These are phyloP conservation scores for Spodoptera frugiperda DNA, from an alignment of 1,140 invertebrate species.

Conservation along the genomic window DNA sequence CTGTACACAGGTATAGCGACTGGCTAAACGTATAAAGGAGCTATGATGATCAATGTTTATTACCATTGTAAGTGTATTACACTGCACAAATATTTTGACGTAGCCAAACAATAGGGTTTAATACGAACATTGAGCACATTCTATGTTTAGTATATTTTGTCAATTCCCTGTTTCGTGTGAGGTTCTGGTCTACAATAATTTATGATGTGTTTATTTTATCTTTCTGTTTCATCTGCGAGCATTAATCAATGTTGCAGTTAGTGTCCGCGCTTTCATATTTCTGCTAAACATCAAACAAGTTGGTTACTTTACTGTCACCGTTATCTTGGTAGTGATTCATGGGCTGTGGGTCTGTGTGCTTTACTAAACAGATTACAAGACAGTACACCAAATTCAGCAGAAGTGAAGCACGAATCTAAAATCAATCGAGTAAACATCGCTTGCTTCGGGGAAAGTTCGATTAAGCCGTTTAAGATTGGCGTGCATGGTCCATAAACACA, in stretches of 20 bases:
- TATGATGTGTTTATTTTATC: constrained; percentile 35
- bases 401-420: constrained; percentile 4
- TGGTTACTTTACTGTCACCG: constrained; percentile 13
- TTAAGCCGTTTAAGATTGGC: constrained; percentile 48
- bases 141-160: neutral
- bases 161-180: neutral
- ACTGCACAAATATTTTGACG: constrained; percentile 17
- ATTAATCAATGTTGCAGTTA: constrained; percentile 37
- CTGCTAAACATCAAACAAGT: constrained; percentile 21
- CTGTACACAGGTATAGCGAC: neutral
- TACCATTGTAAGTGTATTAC: constrained; percentile 7
- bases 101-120: constrained; percentile 20
- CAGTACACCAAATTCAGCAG: neutral
- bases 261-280: constrained; percentile 22
- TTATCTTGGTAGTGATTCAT: constrained; percentile 1
- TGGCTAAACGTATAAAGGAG: neutral
- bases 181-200: neutral
- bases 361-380: neutral
- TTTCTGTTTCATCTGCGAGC: constrained; percentile 20
- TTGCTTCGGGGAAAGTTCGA: constrained; percentile 48
- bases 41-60: constrained; percentile 32
- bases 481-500: constrained; percentile 49
- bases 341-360: neutral
- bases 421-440: constrained; percentile 47
- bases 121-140: constrained; percentile 8